Conservation (phyloP, 2,888 invertebrate genomes). For the Stictocephala bisonia region DNA sequence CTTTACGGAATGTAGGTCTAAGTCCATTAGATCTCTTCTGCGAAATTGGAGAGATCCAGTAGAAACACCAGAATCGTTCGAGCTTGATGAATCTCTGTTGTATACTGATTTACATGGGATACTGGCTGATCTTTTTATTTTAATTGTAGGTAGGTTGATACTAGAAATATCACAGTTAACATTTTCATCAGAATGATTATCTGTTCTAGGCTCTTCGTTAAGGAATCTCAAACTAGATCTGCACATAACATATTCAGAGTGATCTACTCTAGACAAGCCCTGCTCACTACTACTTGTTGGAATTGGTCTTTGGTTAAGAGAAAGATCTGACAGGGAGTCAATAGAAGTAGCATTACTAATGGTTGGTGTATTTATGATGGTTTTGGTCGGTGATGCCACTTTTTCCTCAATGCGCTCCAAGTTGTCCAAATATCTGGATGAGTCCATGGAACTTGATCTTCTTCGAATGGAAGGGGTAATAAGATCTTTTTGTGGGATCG, state of each 20-base stretch:
- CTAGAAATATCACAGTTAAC: too few species aligned
- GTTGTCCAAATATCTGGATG: conserved; percentile 73
- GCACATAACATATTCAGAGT: conserved; percentile 21
- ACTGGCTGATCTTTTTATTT: conserved; percentile 79
- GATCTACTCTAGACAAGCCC: conserved; percentile 11
- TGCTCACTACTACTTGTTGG: conserved; percentile 28
- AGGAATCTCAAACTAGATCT: conserved; percentile 9
- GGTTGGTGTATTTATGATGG: conserved; percentile 34
- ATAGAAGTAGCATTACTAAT: conserved; percentile 44
- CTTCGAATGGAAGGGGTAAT: conserved; percentile 59
- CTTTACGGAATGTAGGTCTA: conserved; percentile 73
- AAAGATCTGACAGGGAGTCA: conserved; percentile 41
- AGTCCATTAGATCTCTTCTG: conserved; percentile 73
- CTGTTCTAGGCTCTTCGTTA: conserved; percentile 6
- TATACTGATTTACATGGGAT: conserved; percentile 80
- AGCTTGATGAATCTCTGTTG: conserved; percentile 84
- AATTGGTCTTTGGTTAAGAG: conserved; percentile 15
- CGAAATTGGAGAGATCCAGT: conserved; percentile 75
- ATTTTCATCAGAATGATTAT: neutral
- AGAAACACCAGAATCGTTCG: conserved; percentile 85
- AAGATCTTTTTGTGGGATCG: conserved; percentile 4
- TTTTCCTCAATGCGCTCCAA: conserved; percentile 63
- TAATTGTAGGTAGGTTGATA: conserved; percentile 62
- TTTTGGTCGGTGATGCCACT: conserved; percentile 39
- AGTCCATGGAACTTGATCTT: conserved; percentile 80